Conservation (phyloP, 2,888 invertebrate genomes). For the Melipona bicolor region DNA sequence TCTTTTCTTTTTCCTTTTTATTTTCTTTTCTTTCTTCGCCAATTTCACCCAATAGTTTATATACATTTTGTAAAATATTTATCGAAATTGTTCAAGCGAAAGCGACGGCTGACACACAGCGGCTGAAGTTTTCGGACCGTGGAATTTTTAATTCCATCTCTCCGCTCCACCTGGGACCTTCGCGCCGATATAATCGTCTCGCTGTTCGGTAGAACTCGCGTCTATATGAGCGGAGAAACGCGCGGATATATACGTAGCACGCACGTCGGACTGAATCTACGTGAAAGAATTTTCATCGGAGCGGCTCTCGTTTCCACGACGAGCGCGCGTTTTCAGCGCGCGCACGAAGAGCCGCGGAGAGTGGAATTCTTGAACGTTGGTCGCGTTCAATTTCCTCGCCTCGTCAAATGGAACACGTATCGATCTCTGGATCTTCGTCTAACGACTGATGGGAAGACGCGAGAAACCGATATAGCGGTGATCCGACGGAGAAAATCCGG, state of each 20-base stretch:
- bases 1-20: background rate
- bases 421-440: slow-evolving; percentile 43
- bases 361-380: slow-evolving; percentile 1
- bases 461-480: background rate
- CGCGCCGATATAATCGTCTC: background rate
- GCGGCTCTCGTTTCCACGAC: slow-evolving; percentile 2
- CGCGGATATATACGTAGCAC: slow-evolving; percentile 1
- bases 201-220: slow-evolving; percentile 3
- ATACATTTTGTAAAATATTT: background rate
- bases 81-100: background rate
- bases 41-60: no score
- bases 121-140: background rate
- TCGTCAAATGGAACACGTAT: slow-evolving; percentile 46
- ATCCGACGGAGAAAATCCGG: slow-evolving; percentile 17
- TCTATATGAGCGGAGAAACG: slow-evolving; percentile 9
- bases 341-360: background rate
- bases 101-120: background rate
- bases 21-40: no score
- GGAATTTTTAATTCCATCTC: slow-evolving; percentile 1
- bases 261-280: background rate
- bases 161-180: background rate
- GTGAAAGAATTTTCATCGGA: slow-evolving; percentile 23
- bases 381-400: slow-evolving; percentile 57
- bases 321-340: slow-evolving; percentile 10
- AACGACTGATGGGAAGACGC: slow-evolving; percentile 5